Percentiles rank a stretch among this genome's conserved stretches.
phyloP scores from a whole-genome alignment of 2,888 invertebrate species.

The Eurytoma adleriae region DNA sequence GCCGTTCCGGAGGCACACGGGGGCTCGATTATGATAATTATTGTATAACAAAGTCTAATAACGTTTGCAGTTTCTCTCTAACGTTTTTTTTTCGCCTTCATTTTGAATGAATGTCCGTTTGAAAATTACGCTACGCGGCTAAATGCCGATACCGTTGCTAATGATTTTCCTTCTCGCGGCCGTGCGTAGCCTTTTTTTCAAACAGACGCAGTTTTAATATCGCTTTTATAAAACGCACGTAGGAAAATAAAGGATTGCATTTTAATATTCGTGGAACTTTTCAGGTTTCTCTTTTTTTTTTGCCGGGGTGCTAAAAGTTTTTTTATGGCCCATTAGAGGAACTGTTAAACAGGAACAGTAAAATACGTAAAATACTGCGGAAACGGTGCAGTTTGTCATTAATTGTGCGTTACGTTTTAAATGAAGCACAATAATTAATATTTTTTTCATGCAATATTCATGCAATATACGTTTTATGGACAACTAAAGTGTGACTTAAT shows the following conservation, averaged over 20 bases:
- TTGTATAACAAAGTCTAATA: slow-evolving; percentile 48
- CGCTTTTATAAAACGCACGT: too few relatives aligned
- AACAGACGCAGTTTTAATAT: too few relatives aligned
- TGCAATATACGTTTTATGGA: too few relatives aligned
- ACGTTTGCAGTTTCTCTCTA: slow-evolving; percentile 8
- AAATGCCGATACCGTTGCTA: slow-evolving; percentile 13
- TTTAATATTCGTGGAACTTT: background rate
- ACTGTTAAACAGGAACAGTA: background rate
- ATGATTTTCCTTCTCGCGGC: slow-evolving; percentile 1
- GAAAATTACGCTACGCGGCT: slow-evolving; percentile 1
- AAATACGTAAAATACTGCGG: slow-evolving; percentile 10
- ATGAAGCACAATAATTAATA: background rate
- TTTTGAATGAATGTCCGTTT: background rate
- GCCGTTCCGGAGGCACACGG: slow-evolving; percentile 60
- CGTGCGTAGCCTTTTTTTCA: too few relatives aligned
- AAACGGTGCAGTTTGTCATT: background rate
- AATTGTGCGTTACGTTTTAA: background rate
- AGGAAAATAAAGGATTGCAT: too few relatives aligned
- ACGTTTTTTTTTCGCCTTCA: too few relatives aligned
- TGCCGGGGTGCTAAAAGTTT: background rate
- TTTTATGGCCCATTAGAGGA: background rate
- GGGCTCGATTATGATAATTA: slow-evolving; percentile 67
- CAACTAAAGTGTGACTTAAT: too few relatives aligned
- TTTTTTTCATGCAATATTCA: too few relatives aligned
- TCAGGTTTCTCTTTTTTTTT: background rate